Evolutionary conservation across 1,140 invertebrate genomes (phyloP), one percentile per base, ranked within the genome.

Genomic region (Drosophila funebris): DNA sequence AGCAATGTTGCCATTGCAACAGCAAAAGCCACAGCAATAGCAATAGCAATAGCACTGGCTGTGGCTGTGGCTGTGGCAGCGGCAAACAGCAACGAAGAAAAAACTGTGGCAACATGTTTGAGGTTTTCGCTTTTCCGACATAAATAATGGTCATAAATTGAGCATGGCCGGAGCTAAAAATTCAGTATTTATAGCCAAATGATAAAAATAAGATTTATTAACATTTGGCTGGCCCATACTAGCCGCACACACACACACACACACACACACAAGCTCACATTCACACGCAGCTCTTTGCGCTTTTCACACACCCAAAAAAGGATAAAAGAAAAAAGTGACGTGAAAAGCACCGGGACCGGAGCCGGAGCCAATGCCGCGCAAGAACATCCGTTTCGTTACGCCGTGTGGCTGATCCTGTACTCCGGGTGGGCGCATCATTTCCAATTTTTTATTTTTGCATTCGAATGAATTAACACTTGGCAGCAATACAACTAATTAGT

Each of bases 201-300:
- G 90, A 91, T 91, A 91, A 91, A 91, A 91, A 91, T 91, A 91
- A 91, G 90, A 91, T 91, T 91, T 91, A 91, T 91, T 91, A 91
- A 91, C 90, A 85, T 91, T 91, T 88, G 79, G 80, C 78, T 77
- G 80, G 71, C 80, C 79, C 83, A 60, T 68, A 43, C 54, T 54
- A 56, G 36, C 27, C 57, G 43, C 24, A 43, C 52, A 46, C 52
- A 44, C 37, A 58, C 48, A 54, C 46, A 43, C 50, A 53, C 43
- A 52, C 29, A 63, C 36, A 24, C 58, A 64, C 33, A 76, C 61
- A 61, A 52, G 60, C 41, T 56, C n/a, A 50, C 27, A 46, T 27
- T 54, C 56, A 60, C 61, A 71, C 64, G 52, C 63, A 68, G 41
- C 33, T 18, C 36, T 67, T 54, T 58, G 43, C 53, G 62, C 50